Evolutionary conservation across 2,888 invertebrate genomes (phyloP).

Genomic region (Platerodrilus igneus): DNA sequence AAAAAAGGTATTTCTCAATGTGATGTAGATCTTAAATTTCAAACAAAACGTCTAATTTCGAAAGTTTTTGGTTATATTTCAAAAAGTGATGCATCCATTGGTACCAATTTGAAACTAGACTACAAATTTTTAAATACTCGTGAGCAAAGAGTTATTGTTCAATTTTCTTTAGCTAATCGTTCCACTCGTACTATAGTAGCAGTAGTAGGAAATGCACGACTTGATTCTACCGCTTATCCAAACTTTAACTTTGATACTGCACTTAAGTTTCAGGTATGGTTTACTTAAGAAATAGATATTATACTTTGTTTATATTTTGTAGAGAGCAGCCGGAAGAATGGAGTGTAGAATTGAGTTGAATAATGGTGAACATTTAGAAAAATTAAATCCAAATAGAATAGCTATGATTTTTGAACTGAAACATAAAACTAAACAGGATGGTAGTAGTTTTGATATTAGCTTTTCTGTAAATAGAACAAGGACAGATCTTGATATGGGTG

Average conservation of each 20-base stretch:
- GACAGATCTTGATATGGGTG: slow-evolving; percentile 62
- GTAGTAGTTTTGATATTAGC: slow-evolving; percentile 58
- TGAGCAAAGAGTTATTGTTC: slow-evolving; percentile 54
- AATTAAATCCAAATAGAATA: slow-evolving; percentile 57
- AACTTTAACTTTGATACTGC: slow-evolving; percentile 65
- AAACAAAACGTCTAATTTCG: slow-evolving; percentile 72
- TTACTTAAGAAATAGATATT: too few species aligned
- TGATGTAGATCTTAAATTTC: slow-evolving; percentile 70
- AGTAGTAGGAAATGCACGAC: slow-evolving; percentile 60
- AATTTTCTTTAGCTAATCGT: slow-evolving; percentile 51
- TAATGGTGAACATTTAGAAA: slow-evolving; percentile 57
- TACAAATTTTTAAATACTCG: slow-evolving; percentile 60
- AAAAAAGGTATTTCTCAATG: slow-evolving; percentile 72
- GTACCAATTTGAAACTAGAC: slow-evolving; percentile 60
- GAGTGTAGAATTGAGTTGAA: slow-evolving; percentile 69
- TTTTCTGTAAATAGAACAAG: slow-evolving; percentile 61
- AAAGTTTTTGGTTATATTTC: slow-evolving; percentile 67
- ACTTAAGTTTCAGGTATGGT: slow-evolving; percentile 59
- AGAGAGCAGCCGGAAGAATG: slow-evolving; percentile 67
- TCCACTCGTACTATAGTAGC: slow-evolving; percentile 56
- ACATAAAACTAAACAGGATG: slow-evolving; percentile 47
- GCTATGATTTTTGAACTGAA: slow-evolving; percentile 55
- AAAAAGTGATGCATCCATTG: slow-evolving; percentile 43
- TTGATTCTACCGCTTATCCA: slow-evolving; percentile 74
- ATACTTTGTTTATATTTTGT: slow-evolving; percentile 36